These are phyloP conservation scores for Coracias cyanogaster DNA, from an alignment of 2,797 vertebrate species.

Conservation along the genomic window DNA sequence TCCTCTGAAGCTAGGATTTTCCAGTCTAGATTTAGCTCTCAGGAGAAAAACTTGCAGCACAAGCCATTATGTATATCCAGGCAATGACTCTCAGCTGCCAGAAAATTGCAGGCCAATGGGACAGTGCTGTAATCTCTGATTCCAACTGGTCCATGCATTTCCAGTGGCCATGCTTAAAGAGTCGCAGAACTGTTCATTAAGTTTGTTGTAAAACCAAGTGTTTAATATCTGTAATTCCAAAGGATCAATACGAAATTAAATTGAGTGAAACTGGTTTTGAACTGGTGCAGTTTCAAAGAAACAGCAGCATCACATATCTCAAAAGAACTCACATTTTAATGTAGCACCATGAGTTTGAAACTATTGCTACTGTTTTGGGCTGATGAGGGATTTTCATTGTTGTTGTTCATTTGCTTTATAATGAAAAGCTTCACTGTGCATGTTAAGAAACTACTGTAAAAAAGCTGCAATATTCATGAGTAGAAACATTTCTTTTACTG, in stretches of 20 bases:
- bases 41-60: slow-evolving; percentile 44
- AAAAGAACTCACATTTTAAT: slow-evolving; percentile 57
- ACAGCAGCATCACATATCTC: slow-evolving; percentile 60
- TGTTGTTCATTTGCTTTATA: slow-evolving; percentile 42
- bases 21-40: slow-evolving; percentile 46
- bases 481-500: slow-evolving; percentile 31
- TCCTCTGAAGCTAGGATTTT: slow-evolving; percentile 35
- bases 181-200: slow-evolving; percentile 80
- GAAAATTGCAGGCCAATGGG: slow-evolving; percentile 76
- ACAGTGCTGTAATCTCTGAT: slow-evolving; percentile 77
- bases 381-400: slow-evolving; percentile 18
- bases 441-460: slow-evolving; percentile 56
- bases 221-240: slow-evolving; percentile 81
- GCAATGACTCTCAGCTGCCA: slow-evolving; percentile 74
- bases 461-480: slow-evolving; percentile 25
- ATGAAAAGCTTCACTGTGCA: slow-evolving; percentile 35
- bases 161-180: slow-evolving; percentile 70
- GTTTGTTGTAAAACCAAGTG: slow-evolving; percentile 80
- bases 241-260: slow-evolving; percentile 81
- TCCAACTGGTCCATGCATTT: slow-evolving; percentile 79
- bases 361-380: slow-evolving; percentile 31
- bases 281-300: slow-evolving; percentile 65
- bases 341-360: slow-evolving; percentile 56
- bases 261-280: slow-evolving; percentile 79
- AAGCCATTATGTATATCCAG: slow-evolving; percentile 58